A percentile compares a stretch with the other conserved stretches of the same genome.
Evolutionary conservation across 2,888 invertebrate genomes (phyloP).

Genomic region (Labia minor): DNA sequence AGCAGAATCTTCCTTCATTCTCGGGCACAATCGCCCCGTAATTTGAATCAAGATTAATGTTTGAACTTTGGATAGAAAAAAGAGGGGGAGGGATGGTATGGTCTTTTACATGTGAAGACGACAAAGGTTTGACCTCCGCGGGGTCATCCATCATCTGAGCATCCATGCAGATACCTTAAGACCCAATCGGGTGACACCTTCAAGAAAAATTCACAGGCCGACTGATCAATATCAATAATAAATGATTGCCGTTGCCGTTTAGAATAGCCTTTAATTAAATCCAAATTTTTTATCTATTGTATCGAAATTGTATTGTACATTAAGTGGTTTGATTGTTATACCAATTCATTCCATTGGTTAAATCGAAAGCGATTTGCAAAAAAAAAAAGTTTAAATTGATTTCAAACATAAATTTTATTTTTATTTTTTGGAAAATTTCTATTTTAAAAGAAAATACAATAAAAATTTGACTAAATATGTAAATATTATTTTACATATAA

Average conservation of each 20-base stretch:
- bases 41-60: conserved; percentile 13
- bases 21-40: neutral
- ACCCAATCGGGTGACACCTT: conserved; percentile 7
- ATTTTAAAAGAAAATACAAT: too few relatives aligned
- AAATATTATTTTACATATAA: too few relatives aligned
- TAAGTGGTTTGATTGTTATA: too few relatives aligned
- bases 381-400: too few relatives aligned
- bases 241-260: neutral
- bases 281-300: neutral
- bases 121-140: neutral
- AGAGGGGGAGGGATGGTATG: too few relatives aligned
- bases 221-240: neutral
- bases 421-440: too few relatives aligned
- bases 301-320: too few relatives aligned
- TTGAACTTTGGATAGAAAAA: neutral
- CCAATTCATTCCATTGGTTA: too few relatives aligned
- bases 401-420: too few relatives aligned
- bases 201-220: neutral
- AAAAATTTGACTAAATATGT: too few relatives aligned
- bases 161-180: conserved; percentile 1
- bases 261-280: neutral
- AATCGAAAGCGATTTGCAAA: too few relatives aligned
- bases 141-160: conserved; percentile 2
- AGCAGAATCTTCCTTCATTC: neutral
- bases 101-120: neutral